phyloP scores from a whole-genome alignment of 2,888 invertebrate species.

The Dryobota labecula region DNA sequence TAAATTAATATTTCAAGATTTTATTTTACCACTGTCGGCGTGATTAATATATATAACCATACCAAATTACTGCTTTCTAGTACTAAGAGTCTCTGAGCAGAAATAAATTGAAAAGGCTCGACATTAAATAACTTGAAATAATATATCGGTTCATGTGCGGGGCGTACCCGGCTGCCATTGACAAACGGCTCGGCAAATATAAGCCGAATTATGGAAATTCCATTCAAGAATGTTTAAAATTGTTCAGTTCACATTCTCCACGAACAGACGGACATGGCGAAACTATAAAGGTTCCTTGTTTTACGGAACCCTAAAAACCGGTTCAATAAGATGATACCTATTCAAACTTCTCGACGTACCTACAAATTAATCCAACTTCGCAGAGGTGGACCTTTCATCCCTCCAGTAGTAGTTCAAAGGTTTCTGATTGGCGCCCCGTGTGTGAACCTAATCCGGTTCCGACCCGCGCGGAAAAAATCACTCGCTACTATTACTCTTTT shows the following conservation, averaged over 20 bases:
- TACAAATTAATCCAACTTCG: slow-evolving; percentile 51
- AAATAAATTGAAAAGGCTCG: slow-evolving; percentile 73
- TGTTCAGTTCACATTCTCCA: too few species aligned
- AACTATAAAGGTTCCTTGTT: too few species aligned
- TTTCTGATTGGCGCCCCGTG: slow-evolving; percentile 80
- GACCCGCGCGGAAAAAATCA: slow-evolving; percentile 79
- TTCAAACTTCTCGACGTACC: slow-evolving; percentile 30
- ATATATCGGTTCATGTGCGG: slow-evolving; percentile 67
- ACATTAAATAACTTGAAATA: slow-evolving; percentile 78
- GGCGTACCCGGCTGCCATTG: slow-evolving; percentile 69
- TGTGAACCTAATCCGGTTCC: slow-evolving; percentile 83
- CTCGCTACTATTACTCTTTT: slow-evolving; percentile 82
- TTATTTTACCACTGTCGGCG: too few species aligned
- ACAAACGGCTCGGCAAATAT: slow-evolving; percentile 81
- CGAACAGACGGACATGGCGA: too few species aligned
- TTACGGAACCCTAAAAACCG: too few species aligned
- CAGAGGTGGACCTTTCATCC: slow-evolving; percentile 49
- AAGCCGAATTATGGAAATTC: slow-evolving; percentile 84
- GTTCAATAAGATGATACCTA: slow-evolving; percentile 20
- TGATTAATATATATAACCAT: too few species aligned
- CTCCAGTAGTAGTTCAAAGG: slow-evolving; percentile 76
- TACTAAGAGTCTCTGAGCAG: too few species aligned
- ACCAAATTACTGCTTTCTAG: too few species aligned
- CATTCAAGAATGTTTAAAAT: slow-evolving; percentile 81
- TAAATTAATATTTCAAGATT: too few species aligned